Percentiles rank a stretch among this genome's conserved stretches.
Evolutionary conservation across 2,113 vertebrate species (phyloP).

Genomic region (Mobula birostris): DNA sequence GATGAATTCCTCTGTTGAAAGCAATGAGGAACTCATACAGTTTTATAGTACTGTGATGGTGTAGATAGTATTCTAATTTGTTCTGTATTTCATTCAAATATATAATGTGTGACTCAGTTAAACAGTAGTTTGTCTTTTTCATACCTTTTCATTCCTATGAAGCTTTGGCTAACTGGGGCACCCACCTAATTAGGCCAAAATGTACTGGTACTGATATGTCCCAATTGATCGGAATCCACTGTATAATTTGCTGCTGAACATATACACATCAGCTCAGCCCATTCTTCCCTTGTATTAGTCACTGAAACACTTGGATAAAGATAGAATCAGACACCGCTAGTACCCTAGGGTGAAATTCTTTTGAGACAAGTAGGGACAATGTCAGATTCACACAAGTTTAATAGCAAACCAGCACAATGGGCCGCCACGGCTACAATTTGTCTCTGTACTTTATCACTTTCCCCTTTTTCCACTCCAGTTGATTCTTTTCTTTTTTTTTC

Average conservation of each 20-base stretch:
- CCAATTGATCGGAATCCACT: no score
- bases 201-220: no score
- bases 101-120: no score
- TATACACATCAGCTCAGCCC: background rate
- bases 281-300: background rate
- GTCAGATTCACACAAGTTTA: background rate
- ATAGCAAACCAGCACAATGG: background rate
- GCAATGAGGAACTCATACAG: no score
- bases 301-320: background rate
- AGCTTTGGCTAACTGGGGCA: no score
- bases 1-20: no score
- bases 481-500: background rate
- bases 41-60: no score
- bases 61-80: no score
- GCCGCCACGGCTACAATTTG: background rate
- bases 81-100: no score
- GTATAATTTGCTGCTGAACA: background rate
- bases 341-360: conserved; percentile 18
- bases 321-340: background rate
- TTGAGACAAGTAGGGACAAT: background rate
- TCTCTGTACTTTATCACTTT: background rate
- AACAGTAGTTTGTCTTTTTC: no score
- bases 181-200: no score
- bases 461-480: background rate
- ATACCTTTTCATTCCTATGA: no score